These are phyloP conservation scores for Hylaeus volcanicus DNA, from an alignment of 1,140 invertebrate species.

Conservation along the genomic window DNA sequence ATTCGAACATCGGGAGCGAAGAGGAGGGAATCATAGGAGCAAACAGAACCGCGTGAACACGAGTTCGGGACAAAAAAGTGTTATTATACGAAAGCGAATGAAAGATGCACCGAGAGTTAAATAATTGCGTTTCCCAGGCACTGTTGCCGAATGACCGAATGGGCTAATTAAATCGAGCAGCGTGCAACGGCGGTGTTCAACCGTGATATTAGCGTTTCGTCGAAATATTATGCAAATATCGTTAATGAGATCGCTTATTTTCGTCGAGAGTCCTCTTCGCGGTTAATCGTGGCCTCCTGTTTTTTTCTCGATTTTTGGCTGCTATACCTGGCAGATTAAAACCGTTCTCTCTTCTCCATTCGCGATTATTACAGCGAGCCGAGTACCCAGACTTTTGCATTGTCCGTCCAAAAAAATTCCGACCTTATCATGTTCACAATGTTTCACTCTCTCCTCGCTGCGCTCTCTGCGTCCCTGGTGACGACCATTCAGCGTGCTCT, in stretches of 20 bases:
- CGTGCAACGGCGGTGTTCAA: neutral
- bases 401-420: constrained; percentile 40
- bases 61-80: neutral
- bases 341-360: constrained; percentile 12
- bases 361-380: constrained; percentile 22
- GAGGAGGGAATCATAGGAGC: neutral
- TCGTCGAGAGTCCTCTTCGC: neutral
- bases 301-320: neutral
- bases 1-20: neutral
- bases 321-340: constrained; percentile 27
- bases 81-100: constrained; percentile 37
- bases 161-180: constrained; percentile 44
- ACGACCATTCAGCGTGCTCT: too few species aligned
- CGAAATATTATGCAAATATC: constrained; percentile 33
- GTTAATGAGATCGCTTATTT: constrained; percentile 30
- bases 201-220: constrained; percentile 13
- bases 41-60: neutral
- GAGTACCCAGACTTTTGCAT: constrained; percentile 31
- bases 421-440: constrained; percentile 41
- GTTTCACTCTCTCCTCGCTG: neutral
- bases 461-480: too few species aligned
- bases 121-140: constrained; percentile 34
- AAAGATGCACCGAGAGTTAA: constrained; percentile 36
- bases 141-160: constrained; percentile 8
- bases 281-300: neutral